phyloP scores from a whole-genome alignment of 2,797 vertebrate genomes.

The Centropyge bicolor region DNA sequence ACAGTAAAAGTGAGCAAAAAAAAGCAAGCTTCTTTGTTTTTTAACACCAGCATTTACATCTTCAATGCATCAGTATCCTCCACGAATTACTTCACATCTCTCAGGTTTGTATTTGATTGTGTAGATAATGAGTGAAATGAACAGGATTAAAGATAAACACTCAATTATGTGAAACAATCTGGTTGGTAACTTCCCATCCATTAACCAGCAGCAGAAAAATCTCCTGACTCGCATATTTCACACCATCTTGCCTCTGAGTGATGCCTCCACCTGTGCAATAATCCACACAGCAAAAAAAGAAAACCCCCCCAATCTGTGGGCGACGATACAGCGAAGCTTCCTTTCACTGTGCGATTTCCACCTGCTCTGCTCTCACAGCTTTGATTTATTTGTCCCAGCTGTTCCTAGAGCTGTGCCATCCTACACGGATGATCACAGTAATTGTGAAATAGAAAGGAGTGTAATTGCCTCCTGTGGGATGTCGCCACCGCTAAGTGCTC shows the following conservation, averaged over 20 bases:
- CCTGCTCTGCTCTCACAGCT: conserved; percentile 63
- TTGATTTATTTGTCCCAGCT: conserved; percentile 77
- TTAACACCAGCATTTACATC: neutral
- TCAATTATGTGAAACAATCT: neutral
- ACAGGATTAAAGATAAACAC: neutral
- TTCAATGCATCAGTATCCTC: neutral
- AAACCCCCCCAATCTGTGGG: conserved; percentile 23
- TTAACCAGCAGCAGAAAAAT: conserved; percentile 15
- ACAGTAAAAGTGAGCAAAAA: neutral
- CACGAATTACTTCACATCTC: neutral
- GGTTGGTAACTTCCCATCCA: conserved; percentile 14
- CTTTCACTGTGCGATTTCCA: conserved; percentile 44
- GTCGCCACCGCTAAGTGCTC: conserved; percentile 52
- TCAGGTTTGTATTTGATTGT: neutral
- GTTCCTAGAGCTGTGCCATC: conserved; percentile 54
- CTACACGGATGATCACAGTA: conserved; percentile 68
- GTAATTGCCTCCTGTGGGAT: conserved; percentile 75
- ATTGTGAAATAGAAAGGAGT: conserved; percentile 66
- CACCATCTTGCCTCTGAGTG: conserved; percentile 45
- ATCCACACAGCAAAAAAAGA: conserved; percentile 25
- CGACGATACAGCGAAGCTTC: conserved; percentile 25
- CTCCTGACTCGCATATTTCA: conserved; percentile 44
- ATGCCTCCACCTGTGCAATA: conserved; percentile 44
- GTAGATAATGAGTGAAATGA: conserved; percentile 8
- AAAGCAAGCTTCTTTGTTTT: neutral